A percentile compares a stretch with the other conserved stretches of the same genome.
These are phyloP conservation scores for Chrysopilus asiliformis DNA, from an alignment of 2,888 invertebrate species.

Conservation along the genomic window DNA sequence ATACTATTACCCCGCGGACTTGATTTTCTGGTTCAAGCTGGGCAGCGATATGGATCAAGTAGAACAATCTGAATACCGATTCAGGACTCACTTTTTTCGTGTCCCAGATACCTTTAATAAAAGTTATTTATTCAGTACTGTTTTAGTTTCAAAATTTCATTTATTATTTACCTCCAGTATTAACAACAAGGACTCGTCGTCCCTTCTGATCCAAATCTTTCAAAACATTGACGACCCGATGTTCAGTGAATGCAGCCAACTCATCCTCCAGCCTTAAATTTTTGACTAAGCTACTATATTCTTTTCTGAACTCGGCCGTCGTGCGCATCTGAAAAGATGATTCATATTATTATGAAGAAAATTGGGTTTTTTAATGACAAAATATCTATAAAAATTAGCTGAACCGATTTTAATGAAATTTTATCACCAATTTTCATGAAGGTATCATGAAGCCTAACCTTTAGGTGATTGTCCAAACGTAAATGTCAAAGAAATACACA, in stretches of 20 bases:
- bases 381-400: too few relatives aligned
- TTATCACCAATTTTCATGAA: too few relatives aligned
- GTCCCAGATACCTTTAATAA: constrained; percentile 51
- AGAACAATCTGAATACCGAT: constrained; percentile 65
- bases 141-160: too few relatives aligned
- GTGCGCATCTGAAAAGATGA: constrained; percentile 50
- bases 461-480: too few relatives aligned
- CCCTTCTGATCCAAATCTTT: constrained; percentile 62
- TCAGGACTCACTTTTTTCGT: constrained; percentile 58
- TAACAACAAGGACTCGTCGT: constrained; percentile 59
- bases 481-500: too few relatives aligned
- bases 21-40: constrained; percentile 63
- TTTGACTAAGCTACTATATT: constrained; percentile 49
- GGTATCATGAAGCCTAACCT: too few relatives aligned
- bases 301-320: constrained; percentile 60
- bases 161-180: constrained; percentile 46
- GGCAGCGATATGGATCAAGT: constrained; percentile 65
- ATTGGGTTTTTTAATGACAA: background rate
- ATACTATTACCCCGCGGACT: constrained; percentile 61
- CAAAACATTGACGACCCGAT: constrained; percentile 64
- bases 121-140: constrained; percentile 1
- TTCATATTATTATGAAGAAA: background rate
- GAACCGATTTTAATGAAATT: too few relatives aligned
- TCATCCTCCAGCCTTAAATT: constrained; percentile 55
- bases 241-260: constrained; percentile 50